phyloP scores from a whole-genome alignment of 2,113 vertebrate genomes.

The Sigmodon hispidus region DNA sequence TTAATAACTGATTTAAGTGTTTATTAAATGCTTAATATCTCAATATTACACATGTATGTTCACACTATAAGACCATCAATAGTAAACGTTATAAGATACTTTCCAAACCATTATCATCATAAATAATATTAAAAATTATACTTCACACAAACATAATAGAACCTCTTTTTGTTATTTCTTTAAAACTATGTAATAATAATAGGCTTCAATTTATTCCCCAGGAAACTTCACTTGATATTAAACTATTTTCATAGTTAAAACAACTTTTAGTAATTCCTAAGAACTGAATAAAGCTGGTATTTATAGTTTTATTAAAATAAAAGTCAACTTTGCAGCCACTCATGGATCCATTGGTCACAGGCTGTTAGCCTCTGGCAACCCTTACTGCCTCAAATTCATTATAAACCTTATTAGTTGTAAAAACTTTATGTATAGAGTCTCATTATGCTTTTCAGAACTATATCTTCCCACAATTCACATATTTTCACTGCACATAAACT shows the following conservation, averaged over 20 bases:
- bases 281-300: not conserved
- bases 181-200: conserved; percentile 31
- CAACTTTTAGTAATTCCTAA: conserved; percentile 1
- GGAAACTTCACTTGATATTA: conserved; percentile 33
- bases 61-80: not conserved
- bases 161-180: conserved; percentile 25
- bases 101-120: conserved; percentile 34
- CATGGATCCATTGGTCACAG: conserved; percentile 54
- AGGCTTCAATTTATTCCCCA: conserved; percentile 53
- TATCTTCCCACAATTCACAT: not conserved
- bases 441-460: conserved; percentile 46
- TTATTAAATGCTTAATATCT: conserved; percentile 42
- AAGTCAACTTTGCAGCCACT: conserved; percentile 34
- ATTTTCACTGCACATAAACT: conserved; percentile 53
- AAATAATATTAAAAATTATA: not conserved
- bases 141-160: not conserved
- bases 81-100: not conserved
- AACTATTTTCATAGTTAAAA: conserved; percentile 43
- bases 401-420: conserved; percentile 41
- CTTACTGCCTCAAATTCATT: not conserved
- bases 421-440: conserved; percentile 47
- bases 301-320: conserved; percentile 67
- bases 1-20: conserved; percentile 23
- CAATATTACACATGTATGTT: not conserved
- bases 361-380: conserved; percentile 24